Evolutionary conservation across 2,113 vertebrate genomes (phyloP), one percentile per base, ranked within the genome.

Genomic region (Antigone vipio): DNA sequence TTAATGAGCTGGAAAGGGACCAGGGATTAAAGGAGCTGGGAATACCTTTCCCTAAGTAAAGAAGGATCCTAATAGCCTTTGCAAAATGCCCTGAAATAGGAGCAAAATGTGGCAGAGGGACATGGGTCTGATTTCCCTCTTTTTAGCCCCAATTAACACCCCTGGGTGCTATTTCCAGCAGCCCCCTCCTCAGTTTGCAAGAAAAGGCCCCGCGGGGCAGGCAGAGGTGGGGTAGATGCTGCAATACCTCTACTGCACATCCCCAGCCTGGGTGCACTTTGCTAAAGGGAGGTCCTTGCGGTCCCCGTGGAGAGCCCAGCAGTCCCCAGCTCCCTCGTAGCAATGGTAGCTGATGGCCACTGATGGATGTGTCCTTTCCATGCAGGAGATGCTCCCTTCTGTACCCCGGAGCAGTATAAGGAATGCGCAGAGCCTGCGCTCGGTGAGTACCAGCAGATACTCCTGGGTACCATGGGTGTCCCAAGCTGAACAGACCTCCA

Each of bases 371-470:
- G 92, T 92, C 92, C 95, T 95, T 72, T 95, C 87, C 88, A 73
- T 84, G 56, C 97, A 99, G 99, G 99, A 74, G 99, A 99, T 29
- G 99, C 99, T 55, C 98, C 99, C 13, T 99, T 99, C 98, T 99
- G 99, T 93, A 99, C 99, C 34, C 99, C 99, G 7, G 99, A 99
- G 97, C 99, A 99, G 98, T 99, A 99, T 93, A 99, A 99, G 96
- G 99, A 99, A 85, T 99, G 99, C 10, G 99, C 99, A 15, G 99
- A 99, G 93, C 99, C 99, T 44, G 99, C 99, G 1, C 98, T 99
- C 1, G 98, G 99, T 99, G 96, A 99, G 99, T 98, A 93, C 79
- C 42, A 4, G 30, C 29, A 17, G 18, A 3, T 6, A 1, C 3
- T 30, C 42, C 38, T 26, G 56, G 34, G 9, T 52, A 8, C 47